Conservation (phyloP, 1,140 invertebrate species). For the Tetragonula clypearis region DNA sequence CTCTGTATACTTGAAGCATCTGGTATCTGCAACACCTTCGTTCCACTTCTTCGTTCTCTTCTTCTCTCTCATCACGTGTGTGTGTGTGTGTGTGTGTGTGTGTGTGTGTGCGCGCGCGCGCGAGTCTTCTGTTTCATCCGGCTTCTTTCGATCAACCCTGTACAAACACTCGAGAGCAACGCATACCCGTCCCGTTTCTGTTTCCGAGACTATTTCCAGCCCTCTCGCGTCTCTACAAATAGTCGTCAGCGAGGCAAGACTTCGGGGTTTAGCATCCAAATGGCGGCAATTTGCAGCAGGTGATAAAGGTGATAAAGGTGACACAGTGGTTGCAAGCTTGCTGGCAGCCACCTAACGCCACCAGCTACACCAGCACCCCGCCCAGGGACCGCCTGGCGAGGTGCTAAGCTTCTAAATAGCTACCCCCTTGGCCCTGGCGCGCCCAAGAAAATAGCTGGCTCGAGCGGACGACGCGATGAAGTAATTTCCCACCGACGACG, state of each 20-base stretch:
- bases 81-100: too few species aligned
- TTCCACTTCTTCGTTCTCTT: background rate
- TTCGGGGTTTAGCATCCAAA: conserved; percentile 80
- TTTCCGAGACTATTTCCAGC: conserved; percentile 21
- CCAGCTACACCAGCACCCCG: conserved; percentile 56
- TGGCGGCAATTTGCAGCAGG: conserved; percentile 81
- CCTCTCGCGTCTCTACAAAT: conserved; percentile 71
- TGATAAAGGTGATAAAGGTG: conserved; percentile 82
- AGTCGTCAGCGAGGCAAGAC: conserved; percentile 76
- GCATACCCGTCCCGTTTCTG: background rate
- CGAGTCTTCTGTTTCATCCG: background rate
- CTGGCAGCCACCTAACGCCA: conserved; percentile 57
- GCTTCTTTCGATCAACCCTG: conserved; percentile 25
- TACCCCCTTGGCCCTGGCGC: conserved; percentile 65
- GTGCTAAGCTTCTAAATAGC: conserved; percentile 81
- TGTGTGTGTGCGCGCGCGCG: too few species aligned
- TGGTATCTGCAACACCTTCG: background rate
- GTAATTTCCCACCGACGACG: conserved; percentile 23
- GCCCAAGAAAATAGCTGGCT: conserved; percentile 62
- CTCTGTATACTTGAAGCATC: too few species aligned
- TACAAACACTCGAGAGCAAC: background rate
- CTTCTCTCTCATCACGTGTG: background rate
- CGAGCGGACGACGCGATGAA: conserved; percentile 18
- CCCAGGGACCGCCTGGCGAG: conserved; percentile 64
- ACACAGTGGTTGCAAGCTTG: conserved; percentile 74